A percentile compares a stretch with the other conserved stretches of the same genome.
Evolutionary conservation across 2,888 invertebrate species (phyloP).

Genomic region (Biston stratarius): DNA sequence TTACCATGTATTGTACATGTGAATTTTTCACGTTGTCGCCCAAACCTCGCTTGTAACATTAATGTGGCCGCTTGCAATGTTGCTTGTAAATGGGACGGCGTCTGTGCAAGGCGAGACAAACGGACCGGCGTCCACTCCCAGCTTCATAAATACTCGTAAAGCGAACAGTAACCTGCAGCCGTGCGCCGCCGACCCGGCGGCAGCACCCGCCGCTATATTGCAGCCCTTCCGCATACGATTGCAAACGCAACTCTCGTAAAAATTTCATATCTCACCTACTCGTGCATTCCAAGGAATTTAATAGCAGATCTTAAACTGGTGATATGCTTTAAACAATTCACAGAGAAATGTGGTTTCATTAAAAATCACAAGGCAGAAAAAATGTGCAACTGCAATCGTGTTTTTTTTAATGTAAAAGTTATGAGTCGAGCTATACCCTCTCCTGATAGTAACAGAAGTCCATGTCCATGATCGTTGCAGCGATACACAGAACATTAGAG

Average conservation of each 20-base stretch:
- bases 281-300: slow-evolving; percentile 5
- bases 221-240: slow-evolving; percentile 32
- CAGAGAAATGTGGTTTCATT: no score
- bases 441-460: no score
- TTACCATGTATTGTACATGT: no score
- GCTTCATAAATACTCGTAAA: slow-evolving; percentile 33
- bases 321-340: no score
- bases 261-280: slow-evolving; percentile 6
- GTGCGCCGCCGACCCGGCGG: slow-evolving; percentile 12
- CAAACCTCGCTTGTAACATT: neutral
- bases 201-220: slow-evolving; percentile 16
- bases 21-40: no score
- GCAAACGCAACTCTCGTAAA: neutral
- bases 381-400: no score
- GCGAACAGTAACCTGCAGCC: slow-evolving; percentile 33
- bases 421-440: no score
- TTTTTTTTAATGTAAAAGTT: no score
- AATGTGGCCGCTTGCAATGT: neutral
- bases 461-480: no score
- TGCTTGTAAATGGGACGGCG: slow-evolving; percentile 10
- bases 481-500: no score
- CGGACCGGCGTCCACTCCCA: slow-evolving; percentile 4
- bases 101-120: neutral
- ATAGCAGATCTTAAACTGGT: neutral
- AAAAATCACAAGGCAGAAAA: no score